Evolutionary conservation across 2,888 invertebrate genomes (phyloP), one percentile per base, ranked within the genome.

Genomic region (Bhutanitis thaidina): DNA sequence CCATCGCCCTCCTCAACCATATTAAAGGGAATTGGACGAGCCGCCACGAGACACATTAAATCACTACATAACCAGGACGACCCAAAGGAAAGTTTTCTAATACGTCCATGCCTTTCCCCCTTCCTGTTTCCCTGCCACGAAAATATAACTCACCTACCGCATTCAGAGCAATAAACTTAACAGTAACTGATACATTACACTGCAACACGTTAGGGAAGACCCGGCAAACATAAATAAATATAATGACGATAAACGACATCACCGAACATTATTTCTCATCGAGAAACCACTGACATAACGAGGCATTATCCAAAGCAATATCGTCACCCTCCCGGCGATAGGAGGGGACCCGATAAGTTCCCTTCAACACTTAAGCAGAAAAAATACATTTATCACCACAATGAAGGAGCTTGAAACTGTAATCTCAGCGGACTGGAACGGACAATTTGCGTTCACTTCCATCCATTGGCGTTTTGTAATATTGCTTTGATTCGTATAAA

Each of bases 331-430:
- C 29, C 2, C 34, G 5, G 34, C 20, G 12, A 34, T 32, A 9
- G 15, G 30, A 30, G 38, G 46, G 45, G 15, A 25, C 30, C 13
- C 3, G 34, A 48, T 15, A 34, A 39, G n/a, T 25, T 34, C 9
- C 15, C 49, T 20, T 36, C 43, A 25, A 37, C 49, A 49, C 37
- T 30, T 14, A 16, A 30, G 30, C 34, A 15, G 37, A 43, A 49
- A 49, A 48, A 38, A 49, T 25, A 37, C 43, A 43, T 49, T 47
- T 43, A 37, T 43, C 49, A 43, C 41, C 35, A 35, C 43, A 30
- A 37, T 37, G 43, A 4, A 16, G 12, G 7, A 8, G 25, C 29
- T 30, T 10, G 13, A 34, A 40, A 48, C 20, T 44, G 43, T 39
- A 43, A 49, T 27, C 41, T 36, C 49, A 14, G 30, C 10, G n/a